Conservation (phyloP, 2,113 vertebrate genomes). For the Ifrita kowaldi region DNA sequence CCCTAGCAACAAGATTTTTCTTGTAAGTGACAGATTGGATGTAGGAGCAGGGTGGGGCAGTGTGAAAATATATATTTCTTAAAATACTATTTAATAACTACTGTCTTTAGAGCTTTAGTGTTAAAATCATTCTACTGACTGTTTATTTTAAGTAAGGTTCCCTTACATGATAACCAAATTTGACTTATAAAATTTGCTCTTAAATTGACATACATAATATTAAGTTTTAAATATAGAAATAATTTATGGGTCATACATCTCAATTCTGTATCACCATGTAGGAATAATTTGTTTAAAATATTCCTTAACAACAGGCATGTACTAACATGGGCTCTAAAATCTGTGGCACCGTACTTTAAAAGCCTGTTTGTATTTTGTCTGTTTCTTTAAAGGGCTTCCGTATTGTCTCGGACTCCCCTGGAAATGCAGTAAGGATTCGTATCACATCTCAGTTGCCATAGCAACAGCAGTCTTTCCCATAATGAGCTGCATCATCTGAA, state of each 20-base stretch:
- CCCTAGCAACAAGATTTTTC: constrained; percentile 39
- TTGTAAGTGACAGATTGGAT: neutral
- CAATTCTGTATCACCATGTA: neutral
- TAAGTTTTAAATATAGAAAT: constrained; percentile 26
- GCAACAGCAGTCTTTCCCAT: constrained; percentile 89
- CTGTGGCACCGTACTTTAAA: constrained; percentile 25
- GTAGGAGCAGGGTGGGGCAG: constrained; percentile 50
- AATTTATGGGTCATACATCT: neutral
- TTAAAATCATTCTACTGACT: neutral
- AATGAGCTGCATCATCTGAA: constrained; percentile 97
- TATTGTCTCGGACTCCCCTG: constrained; percentile 87
- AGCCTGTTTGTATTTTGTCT: constrained; percentile 66
- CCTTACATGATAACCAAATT: neutral
- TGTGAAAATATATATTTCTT: constrained; percentile 20
- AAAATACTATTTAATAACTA: neutral
- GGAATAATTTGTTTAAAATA: constrained; percentile 15
- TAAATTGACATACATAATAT: accelerated
- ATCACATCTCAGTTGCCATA: constrained; percentile 90
- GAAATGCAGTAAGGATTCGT: constrained; percentile 82
- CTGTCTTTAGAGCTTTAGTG: neutral
- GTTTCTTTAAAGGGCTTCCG: constrained; percentile 77
- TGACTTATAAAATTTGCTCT: neutral
- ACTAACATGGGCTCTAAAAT: neutral
- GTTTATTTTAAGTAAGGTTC: neutral
- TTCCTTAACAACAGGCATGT: neutral